Conservation (phyloP, 2,888 invertebrate genomes). For the Drosophila rubida region DNA sequence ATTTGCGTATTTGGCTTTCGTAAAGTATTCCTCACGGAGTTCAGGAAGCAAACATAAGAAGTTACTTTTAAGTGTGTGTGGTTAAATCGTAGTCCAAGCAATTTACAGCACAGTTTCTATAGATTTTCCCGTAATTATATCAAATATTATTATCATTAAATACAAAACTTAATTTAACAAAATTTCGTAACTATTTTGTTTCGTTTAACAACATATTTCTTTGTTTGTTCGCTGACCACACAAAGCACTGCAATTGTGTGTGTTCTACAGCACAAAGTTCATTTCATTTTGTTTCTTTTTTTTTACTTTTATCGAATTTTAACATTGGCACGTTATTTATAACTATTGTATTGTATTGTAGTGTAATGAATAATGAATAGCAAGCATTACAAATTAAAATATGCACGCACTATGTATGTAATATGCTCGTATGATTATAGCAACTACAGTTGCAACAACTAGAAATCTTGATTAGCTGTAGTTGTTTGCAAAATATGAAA, state of each 20-base stretch:
- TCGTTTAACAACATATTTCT: conserved; percentile 38
- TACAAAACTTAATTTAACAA: conserved; percentile 60
- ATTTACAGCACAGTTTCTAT: conserved; percentile 36
- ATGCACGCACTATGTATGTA: conserved; percentile 38
- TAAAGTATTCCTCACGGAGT: background rate
- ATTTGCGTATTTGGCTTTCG: background rate
- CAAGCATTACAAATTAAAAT: conserved; percentile 63
- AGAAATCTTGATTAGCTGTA: conserved; percentile 32
- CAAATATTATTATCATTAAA: conserved; percentile 24
- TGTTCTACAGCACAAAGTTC: conserved; percentile 34
- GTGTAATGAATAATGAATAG: conserved; percentile 34
- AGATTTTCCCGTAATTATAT: conserved; percentile 17
- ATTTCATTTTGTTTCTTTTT: conserved; percentile 32
- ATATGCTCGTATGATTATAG: conserved; percentile 33
- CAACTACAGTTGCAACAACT: conserved; percentile 38
- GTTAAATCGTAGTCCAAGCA: conserved; percentile 34
- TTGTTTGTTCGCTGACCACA: conserved; percentile 46
- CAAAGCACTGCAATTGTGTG: conserved; percentile 44
- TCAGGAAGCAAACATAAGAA: background rate
- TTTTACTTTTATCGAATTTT: conserved; percentile 42
- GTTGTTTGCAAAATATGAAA: conserved; percentile 35
- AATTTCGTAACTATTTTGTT: conserved; percentile 40
- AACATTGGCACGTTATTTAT: conserved; percentile 77
- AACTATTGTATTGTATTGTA: conserved; percentile 48
- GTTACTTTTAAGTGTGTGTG: background rate